Percentiles rank a stretch among this genome's conserved stretches.
Conservation (phyloP, 1,140 invertebrate species). For the Drosophila sturtevanti region DNA sequence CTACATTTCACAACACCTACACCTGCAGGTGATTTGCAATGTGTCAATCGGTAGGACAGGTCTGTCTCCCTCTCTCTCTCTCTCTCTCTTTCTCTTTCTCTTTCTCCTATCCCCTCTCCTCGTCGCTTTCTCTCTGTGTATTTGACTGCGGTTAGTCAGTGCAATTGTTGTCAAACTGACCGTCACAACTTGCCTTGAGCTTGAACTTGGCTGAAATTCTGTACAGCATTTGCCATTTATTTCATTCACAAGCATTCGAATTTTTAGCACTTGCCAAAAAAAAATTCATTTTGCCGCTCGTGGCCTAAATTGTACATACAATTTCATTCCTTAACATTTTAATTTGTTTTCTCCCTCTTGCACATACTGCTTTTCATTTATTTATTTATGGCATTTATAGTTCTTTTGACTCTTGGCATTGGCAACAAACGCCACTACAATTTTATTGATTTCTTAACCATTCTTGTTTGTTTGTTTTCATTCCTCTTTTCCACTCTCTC, state of each 20-base stretch:
- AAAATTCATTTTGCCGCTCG: conserved; percentile 6
- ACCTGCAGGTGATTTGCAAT: conserved; percentile 25
- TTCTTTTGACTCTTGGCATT: conserved; percentile 38
- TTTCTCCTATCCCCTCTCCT: no score
- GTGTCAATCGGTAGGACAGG: conserved; percentile 25
- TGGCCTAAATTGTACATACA: conserved; percentile 15
- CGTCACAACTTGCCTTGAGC: conserved; percentile 35
- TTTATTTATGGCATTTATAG: conserved; percentile 47
- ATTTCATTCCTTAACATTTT: conserved; percentile 7
- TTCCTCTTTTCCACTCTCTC: conserved; percentile 6
- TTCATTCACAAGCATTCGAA: conserved; percentile 26
- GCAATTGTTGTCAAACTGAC: conserved; percentile 14
- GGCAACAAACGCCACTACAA: conserved; percentile 19
- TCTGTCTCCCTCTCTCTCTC: background rate
- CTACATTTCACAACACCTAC: background rate
- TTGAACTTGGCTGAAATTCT: conserved; percentile 29
- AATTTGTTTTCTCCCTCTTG: background rate
- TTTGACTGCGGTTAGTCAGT: conserved; percentile 7
- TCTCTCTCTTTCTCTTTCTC: background rate
- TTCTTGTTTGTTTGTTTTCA: conserved; percentile 1
- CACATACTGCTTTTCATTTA: background rate
- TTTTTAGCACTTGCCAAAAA: conserved; percentile 11
- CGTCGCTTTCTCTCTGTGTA: background rate
- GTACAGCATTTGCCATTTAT: conserved; percentile 11
- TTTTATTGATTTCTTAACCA: conserved; percentile 43